A percentile compares a stretch with the other conserved stretches of the same genome.
Conservation (phyloP, 2,888 invertebrate genomes). For the Callyntrura sp. region DNA sequence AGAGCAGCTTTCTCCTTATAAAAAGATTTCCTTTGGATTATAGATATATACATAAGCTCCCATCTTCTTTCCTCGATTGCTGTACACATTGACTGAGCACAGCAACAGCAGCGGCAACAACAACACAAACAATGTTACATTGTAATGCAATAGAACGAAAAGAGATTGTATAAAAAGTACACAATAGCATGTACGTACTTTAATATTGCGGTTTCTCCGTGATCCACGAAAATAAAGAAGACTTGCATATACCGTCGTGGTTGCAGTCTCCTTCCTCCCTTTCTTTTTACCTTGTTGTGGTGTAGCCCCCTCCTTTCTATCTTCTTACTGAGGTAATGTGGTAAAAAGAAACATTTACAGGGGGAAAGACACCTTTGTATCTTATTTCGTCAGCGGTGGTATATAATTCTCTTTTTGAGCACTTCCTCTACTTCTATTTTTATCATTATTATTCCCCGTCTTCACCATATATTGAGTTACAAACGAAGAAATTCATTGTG, state of each 20-base stretch:
- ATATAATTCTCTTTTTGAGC: constrained; percentile 51
- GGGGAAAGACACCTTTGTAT: constrained; percentile 48
- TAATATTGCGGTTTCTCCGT: constrained; percentile 60
- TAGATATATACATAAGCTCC: not conserved
- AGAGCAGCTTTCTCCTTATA: not conserved
- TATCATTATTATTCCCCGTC: constrained; percentile 1
- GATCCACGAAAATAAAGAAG: constrained; percentile 53
- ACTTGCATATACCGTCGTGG: not conserved
- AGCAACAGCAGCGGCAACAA: not conserved
- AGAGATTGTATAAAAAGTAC: constrained; percentile 27
- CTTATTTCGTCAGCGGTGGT: not conserved
- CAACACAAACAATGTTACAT: constrained; percentile 55
- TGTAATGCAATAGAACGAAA: constrained; percentile 21
- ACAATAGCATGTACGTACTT: not conserved
- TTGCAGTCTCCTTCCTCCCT: not conserved
- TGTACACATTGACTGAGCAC: no score
- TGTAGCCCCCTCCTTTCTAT: constrained; percentile 8
- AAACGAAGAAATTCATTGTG: constrained; percentile 61
- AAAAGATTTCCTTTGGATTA: not conserved
- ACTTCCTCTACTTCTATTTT: not conserved
- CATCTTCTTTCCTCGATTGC: no score
- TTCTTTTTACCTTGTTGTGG: not conserved
- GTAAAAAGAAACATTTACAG: constrained; percentile 22
- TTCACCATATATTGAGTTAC: constrained; percentile 50
- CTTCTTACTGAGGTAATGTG: not conserved